Conservation (phyloP, 2,888 invertebrate genomes). For the Dusona sp. region DNA sequence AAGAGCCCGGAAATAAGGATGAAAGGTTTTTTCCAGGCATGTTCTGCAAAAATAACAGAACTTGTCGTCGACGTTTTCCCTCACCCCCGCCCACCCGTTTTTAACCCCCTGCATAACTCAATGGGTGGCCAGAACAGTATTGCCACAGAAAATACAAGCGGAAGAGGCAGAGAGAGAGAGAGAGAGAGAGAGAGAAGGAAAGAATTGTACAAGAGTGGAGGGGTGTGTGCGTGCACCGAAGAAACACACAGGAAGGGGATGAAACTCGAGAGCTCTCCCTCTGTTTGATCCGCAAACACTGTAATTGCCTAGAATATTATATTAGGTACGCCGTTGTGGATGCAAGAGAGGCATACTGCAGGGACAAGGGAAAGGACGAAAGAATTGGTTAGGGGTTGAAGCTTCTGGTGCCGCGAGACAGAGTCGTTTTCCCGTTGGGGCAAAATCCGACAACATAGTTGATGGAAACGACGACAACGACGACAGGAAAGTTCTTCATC, state of each 20-base stretch:
- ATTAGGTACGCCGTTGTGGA: conserved; percentile 80
- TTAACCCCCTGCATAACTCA: conserved; percentile 50
- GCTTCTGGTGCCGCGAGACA: conserved; percentile 56
- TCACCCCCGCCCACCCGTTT: conserved; percentile 23
- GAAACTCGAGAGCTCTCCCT: conserved; percentile 76
- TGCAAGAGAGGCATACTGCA: conserved; percentile 70
- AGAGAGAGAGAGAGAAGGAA: conserved; percentile 55
- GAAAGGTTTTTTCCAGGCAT: conserved; percentile 15
- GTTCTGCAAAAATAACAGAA: conserved; percentile 15
- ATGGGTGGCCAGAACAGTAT: conserved; percentile 48
- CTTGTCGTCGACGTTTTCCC: conserved; percentile 18
- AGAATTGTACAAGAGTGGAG: conserved; percentile 37
- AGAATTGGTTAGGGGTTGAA: conserved; percentile 51
- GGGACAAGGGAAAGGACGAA: conserved; percentile 34
- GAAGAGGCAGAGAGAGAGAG: conserved; percentile 35
- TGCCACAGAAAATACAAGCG: conserved; percentile 16
- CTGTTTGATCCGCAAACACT: conserved; percentile 85
- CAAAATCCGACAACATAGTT: conserved; percentile 51
- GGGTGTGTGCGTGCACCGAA: conserved; percentile 66
- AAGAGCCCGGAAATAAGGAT: conserved; percentile 2
- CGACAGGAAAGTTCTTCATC: conserved; percentile 56
- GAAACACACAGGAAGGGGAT: conserved; percentile 60
- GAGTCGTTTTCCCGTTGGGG: conserved; percentile 51
- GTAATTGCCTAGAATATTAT: conserved; percentile 85
- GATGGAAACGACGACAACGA: conserved; percentile 56